Evolutionary conservation across 1,140 invertebrate species (phyloP).

Genomic region (Apis laboriosa): DNA sequence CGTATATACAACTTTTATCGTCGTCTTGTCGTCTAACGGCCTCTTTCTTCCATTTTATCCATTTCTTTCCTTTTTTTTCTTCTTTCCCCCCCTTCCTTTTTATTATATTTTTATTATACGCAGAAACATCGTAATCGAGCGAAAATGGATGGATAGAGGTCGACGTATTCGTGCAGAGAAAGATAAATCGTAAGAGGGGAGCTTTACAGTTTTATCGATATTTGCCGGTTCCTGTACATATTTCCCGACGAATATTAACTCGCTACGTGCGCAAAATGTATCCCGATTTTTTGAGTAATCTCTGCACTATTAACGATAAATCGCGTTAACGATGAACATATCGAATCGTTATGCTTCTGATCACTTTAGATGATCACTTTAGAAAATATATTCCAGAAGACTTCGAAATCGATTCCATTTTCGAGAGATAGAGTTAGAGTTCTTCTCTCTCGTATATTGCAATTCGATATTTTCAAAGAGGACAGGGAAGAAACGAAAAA

Average conservation of each 20-base stretch:
- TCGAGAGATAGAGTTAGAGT: not conserved
- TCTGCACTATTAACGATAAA: not conserved
- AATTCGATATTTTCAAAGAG: too few relatives aligned
- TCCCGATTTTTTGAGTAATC: not conserved
- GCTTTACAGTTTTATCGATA: conserved; percentile 12
- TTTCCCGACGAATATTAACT: conserved; percentile 12
- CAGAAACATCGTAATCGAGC: not conserved
- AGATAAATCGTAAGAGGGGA: conserved; percentile 5
- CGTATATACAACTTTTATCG: not conserved
- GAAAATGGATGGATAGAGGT: not conserved
- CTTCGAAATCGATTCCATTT: not conserved
- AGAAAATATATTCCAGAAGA: not conserved
- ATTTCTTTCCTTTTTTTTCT: not conserved
- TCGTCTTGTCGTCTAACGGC: not conserved
- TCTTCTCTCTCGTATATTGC: too few relatives aligned
- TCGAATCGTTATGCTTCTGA: not conserved
- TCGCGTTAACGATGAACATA: not conserved
- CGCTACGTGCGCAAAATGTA: not conserved
- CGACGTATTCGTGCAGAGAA: not conserved
- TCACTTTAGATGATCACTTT: not conserved
- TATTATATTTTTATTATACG: not conserved
- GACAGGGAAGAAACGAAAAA: too few relatives aligned
- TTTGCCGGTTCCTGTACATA: not conserved
- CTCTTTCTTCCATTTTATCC: not conserved
- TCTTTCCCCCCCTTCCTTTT: not conserved